Evolutionary conservation across 1,140 invertebrate genomes (phyloP), one percentile per base, ranked within the genome.

Genomic region (Pogonus chalceus): DNA sequence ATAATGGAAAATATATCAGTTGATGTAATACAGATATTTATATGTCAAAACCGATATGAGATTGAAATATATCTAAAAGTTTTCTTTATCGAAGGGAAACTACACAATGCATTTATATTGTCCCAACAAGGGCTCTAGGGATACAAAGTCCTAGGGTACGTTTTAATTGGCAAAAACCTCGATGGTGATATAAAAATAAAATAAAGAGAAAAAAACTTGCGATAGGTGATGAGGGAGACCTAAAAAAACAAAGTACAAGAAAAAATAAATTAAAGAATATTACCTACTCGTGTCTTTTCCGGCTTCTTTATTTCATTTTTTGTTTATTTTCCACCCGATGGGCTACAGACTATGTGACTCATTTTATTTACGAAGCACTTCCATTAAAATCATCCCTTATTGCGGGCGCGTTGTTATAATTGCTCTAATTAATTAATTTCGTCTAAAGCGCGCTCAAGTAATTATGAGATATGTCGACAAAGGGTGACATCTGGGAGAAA

Each of bases 151-250:
- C n/a, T n/a, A n/a, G 43, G 46, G 37, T 43, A 53, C 53, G 51
- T 54, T 61, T 59, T 61, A 61, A 61, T 61, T 61, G 58, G 58
- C 31, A 54, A 59, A 58, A 61, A 61, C 60, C 60, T 61, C 60
- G 54, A 61, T 61, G 57, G 60, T 61, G 39, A 56, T 37, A 61
- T 61, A 61, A 61, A 61, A 61, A 57, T 55, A 57, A 61, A 59
- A 61, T 53, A 54, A 26, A 51, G 31, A 56, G 55, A 18, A 43
- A 43, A 12, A 57, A 57, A 55, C 37, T 55, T 53, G 56, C 55
- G 57, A 58, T 60, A 56, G 56, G 12, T 51, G 56, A 49, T 55
- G 54, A 53, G 58, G 58, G 58, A 60, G 51, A 57, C 35, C 22
- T 35, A 55, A 52, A 35, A 35, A 47, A 37, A 24, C n/a, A 12